Base-by-base conservation (phyloP, 2,797 vertebrate genomes). In the Lacerta agilis region DNA sequence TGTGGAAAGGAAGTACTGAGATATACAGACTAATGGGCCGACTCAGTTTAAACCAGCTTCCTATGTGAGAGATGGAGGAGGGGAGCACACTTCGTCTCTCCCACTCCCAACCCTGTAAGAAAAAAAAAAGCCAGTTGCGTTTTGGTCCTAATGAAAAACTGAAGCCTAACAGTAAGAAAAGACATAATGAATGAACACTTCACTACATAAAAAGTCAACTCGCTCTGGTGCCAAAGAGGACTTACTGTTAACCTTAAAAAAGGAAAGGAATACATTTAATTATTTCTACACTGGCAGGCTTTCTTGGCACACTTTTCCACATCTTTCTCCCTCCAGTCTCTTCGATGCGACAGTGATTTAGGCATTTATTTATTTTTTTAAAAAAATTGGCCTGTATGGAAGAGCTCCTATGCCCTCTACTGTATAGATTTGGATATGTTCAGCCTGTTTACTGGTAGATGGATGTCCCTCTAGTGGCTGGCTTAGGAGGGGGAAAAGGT, bases 361-460 rank as follows among this genome's bases (percentile, higher is more conserved):
- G 38, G 29, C 1, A 7, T 43, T 4, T 71, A 15, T 55, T 15
- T 61, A n/a, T 43, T 55, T 49, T 10, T 41, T 38, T 41, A 3
- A 29, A 29, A 25, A 25, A 8, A 9, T 13, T 9, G 49, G 38
- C 38, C 43, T 64, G 43, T 85, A 61, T 72, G 83, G 71, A 89
- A 89, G 88, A 85, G 25, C 82, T 77, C 38, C 86, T 90, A 25
- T 86, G 86, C 83, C 86, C 89, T 85, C 89, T 87, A 36, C 89
- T 72, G 86, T 81, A 71, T 20, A 29, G 78, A 86, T 71, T 61
- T 72, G 36, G 38, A 10, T 43, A 69, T 75, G 71, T 71, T 33
- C 61, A 49, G 3, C 33, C 45, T 76, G 15, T 69, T 89, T 76
- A 23, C 78, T 38, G 27, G 55, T 25, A 71, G 85, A 90, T 82